These are phyloP conservation scores for Catocala sponsa DNA, from an alignment of 2,888 invertebrate genomes.

Conservation along the genomic window DNA sequence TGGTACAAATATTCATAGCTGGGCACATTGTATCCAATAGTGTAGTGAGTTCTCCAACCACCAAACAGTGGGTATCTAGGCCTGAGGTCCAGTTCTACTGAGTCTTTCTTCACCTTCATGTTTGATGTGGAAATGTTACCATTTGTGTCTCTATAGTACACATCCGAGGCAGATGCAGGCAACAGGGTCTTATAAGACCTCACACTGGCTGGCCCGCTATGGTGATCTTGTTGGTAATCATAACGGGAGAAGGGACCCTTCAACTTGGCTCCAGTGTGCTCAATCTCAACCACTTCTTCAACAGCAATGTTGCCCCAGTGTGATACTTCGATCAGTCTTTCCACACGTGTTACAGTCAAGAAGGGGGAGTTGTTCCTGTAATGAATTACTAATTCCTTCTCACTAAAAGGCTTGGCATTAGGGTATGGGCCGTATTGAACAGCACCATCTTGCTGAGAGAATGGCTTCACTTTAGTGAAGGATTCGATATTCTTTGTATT, in stretches of 20 bases:
- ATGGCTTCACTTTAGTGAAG: conserved; percentile 94
- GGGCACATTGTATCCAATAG: conserved; percentile 98
- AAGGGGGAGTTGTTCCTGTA: conserved; percentile 99
- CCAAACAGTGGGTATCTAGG: conserved; percentile 99
- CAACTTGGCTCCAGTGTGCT: conserved; percentile 97
- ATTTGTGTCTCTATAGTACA: conserved; percentile 99
- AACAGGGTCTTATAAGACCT: conserved; percentile 96
- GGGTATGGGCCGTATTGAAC: conserved; percentile 97
- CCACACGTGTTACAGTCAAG: conserved; percentile 95
- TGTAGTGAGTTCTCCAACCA: conserved; percentile 99
- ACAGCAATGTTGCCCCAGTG: conserved; percentile 99
- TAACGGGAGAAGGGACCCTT: conserved; percentile 99
- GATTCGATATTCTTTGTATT: conserved; percentile 94
- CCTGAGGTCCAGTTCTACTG: conserved; percentile 97
- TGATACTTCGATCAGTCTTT: conserved; percentile 97
- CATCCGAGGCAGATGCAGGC: conserved; percentile 96
- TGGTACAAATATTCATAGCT: conserved; percentile 98
- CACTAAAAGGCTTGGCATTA: conserved; percentile 88
- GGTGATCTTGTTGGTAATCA: conserved; percentile 98
- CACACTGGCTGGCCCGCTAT: conserved; percentile 95
- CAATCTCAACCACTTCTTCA: conserved; percentile 97
- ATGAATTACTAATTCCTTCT: conserved; percentile 93
- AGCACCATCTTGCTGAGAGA: conserved; percentile 92
- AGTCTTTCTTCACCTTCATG: conserved; percentile 95
- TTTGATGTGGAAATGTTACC: conserved; percentile 99